phyloP scores from a whole-genome alignment of 2,888 invertebrate genomes.

The Gastracanthus pulcherrimus region DNA sequence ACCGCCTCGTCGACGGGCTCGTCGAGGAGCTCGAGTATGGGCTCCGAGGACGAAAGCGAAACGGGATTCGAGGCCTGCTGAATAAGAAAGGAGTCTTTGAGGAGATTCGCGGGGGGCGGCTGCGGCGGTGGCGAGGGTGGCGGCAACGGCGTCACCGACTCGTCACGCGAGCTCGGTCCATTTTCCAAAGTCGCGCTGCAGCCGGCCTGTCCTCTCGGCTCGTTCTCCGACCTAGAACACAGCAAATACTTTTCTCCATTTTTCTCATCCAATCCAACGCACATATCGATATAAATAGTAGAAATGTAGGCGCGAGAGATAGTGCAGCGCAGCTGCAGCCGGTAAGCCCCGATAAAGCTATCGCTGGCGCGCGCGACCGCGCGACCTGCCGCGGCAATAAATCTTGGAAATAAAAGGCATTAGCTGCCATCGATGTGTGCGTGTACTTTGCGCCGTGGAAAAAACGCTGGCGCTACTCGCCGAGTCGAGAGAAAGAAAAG shows the following conservation, averaged over 20 bases:
- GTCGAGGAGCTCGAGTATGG: constrained; percentile 68
- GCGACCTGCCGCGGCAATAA: no score
- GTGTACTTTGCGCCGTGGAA: no score
- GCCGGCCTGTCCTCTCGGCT: neutral
- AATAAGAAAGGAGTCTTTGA: neutral
- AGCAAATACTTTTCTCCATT: neutral
- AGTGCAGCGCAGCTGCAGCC: no score
- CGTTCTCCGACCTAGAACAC: constrained; percentile 23
- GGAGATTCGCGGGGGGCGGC: neutral
- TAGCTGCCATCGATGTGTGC: no score
- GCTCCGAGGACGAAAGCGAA: constrained; percentile 51
- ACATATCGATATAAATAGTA: no score
- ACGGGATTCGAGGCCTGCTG: neutral
- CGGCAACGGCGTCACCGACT: constrained; percentile 8
- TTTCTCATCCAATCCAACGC: no score
- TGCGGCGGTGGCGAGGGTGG: constrained; percentile 29
- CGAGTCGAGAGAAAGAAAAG: no score
- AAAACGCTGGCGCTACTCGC: no score
- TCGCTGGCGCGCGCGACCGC: no score
- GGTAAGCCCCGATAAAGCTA: no score
- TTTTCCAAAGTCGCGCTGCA: neutral
- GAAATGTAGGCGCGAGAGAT: no score
- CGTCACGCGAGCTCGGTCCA: neutral
- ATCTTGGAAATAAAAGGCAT: no score
- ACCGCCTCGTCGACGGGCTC: constrained; percentile 72